Evolutionary conservation across 2,797 vertebrate genomes (phyloP).

Genomic region (Anableps anableps): DNA sequence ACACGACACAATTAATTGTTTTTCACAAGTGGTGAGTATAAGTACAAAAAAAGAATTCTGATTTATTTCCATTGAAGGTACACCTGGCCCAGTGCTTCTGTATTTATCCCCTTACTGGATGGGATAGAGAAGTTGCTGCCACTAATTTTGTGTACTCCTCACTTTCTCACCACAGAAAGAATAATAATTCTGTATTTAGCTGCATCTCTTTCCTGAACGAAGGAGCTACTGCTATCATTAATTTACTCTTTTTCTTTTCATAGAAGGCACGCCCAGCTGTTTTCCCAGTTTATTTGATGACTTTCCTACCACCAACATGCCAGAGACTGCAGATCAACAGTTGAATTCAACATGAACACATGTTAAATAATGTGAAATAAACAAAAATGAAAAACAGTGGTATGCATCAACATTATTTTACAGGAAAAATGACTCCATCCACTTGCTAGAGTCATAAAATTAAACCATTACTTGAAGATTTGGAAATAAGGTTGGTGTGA

Average conservation of each 20-base stretch:
- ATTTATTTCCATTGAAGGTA: not conserved
- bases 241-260: not conserved
- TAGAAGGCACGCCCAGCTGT: not conserved
- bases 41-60: not conserved
- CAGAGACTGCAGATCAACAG: not conserved
- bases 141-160: not conserved
- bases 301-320: not conserved
- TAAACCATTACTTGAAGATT: not conserved
- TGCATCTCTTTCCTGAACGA: not conserved
- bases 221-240: not conserved
- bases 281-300: not conserved
- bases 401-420: conserved; percentile 1
- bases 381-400: not conserved
- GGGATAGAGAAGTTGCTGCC: not conserved
- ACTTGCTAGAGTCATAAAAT: not conserved
- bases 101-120: not conserved
- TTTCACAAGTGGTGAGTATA: not conserved
- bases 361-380: not conserved
- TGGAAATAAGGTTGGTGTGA: not conserved
- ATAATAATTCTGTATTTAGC: not conserved
- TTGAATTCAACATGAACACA: not conserved
- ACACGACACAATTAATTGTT: not conserved
- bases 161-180: not conserved
- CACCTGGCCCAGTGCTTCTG: not conserved
- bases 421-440: not conserved